Evolutionary conservation across 1,140 invertebrate genomes (phyloP).

Genomic region (Ostrea denselamellosa): DNA sequence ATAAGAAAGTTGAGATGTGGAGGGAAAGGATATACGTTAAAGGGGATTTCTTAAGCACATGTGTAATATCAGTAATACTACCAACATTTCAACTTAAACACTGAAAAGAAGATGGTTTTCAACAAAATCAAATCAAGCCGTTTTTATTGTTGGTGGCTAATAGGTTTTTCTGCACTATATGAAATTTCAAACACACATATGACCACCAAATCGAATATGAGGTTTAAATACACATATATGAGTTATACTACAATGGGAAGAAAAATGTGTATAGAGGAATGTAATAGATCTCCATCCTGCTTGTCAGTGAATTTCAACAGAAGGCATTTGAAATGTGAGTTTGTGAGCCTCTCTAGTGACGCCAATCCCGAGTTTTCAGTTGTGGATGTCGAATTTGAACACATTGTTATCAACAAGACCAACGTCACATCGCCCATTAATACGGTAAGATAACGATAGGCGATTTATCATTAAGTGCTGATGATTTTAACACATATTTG

Average conservation of each 20-base stretch:
- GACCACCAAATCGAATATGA: not conserved
- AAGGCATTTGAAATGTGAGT: not conserved
- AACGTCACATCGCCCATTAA: too few species aligned
- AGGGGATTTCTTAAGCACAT: too few species aligned
- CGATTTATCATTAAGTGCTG: too few species aligned
- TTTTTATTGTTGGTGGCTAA: not conserved
- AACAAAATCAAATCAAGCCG: too few species aligned
- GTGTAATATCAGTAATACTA: too few species aligned
- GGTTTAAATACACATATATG: not conserved
- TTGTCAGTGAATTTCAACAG: not conserved
- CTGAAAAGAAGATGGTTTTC: too few species aligned
- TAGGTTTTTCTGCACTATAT: not conserved
- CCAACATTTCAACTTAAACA: too few species aligned
- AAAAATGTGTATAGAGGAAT: not conserved
- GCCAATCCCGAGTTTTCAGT: not conserved
- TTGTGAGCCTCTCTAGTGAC: not conserved
- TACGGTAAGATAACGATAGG: too few species aligned
- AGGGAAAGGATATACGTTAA: too few species aligned
- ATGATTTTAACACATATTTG: too few species aligned
- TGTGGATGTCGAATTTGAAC: not conserved
- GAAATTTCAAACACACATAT: not conserved
- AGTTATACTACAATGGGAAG: not conserved
- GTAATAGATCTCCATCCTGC: not conserved
- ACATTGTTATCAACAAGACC: not conserved
- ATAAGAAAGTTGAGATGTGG: too few species aligned